phyloP scores from a whole-genome alignment of 2,113 vertebrate species.

The Vireo altiloquus region DNA sequence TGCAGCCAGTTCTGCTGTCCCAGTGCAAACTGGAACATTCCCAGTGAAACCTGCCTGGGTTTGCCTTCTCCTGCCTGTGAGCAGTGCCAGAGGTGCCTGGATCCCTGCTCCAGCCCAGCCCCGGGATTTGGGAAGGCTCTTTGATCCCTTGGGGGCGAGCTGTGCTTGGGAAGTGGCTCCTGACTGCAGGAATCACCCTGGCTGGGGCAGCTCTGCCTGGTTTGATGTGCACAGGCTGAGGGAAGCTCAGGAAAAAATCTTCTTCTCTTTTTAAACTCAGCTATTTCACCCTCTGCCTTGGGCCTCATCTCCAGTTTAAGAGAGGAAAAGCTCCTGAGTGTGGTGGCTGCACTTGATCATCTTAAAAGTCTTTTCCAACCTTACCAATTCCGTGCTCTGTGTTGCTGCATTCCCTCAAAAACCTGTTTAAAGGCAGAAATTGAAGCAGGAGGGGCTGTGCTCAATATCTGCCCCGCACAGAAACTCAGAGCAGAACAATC shows the following conservation, averaged over 20 bases:
- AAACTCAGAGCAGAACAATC: neutral
- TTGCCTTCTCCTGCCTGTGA: accelerated
- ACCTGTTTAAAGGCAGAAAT: accelerated
- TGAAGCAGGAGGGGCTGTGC: neutral
- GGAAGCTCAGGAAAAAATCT: neutral
- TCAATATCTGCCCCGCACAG: neutral
- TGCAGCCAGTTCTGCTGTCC: neutral
- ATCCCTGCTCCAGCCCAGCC: accelerated
- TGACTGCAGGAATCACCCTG: accelerated
- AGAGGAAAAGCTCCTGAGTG: neutral
- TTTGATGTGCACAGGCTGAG: neutral
- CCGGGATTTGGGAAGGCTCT: neutral
- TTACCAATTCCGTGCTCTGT: neutral
- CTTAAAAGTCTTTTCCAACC: neutral
- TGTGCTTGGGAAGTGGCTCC: neutral
- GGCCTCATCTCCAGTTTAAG: neutral
- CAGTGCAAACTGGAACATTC: accelerated
- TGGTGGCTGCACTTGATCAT: neutral
- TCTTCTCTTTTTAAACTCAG: neutral
- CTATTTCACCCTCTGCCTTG: neutral
- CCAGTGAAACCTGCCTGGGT: accelerated
- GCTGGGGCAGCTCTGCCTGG: neutral
- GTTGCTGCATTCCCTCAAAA: neutral
- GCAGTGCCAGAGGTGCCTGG: neutral
- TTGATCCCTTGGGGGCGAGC: neutral